Evolutionary conservation across 2,797 vertebrate genomes (phyloP).

Genomic region (Pantherophis vulpinus): DNA sequence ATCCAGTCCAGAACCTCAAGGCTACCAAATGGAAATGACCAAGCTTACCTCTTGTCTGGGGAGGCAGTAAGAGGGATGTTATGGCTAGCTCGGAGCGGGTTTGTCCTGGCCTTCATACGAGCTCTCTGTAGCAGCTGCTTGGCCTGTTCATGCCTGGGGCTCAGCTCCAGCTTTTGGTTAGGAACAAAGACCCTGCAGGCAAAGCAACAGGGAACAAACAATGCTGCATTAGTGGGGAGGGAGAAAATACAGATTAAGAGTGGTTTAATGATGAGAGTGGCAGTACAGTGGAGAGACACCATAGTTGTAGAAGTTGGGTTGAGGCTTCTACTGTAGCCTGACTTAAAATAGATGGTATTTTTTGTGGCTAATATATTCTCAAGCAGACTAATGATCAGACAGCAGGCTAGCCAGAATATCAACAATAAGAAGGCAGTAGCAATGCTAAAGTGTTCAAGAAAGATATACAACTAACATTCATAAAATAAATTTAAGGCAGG

Average conservation of each 20-base stretch:
- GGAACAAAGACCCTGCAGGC: slow-evolving; percentile 74
- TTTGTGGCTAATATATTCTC: background rate
- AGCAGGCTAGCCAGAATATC: background rate
- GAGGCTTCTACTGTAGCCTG: background rate
- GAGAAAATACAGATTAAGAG: slow-evolving; percentile 76
- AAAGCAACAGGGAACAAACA: slow-evolving; percentile 58
- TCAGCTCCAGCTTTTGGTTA: slow-evolving; percentile 76
- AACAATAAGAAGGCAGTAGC: background rate
- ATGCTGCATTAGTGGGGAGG: slow-evolving; percentile 72
- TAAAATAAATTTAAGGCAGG: background rate
- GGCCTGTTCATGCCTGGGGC: slow-evolving; percentile 87
- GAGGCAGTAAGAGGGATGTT: slow-evolving; percentile 72
- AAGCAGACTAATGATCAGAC: background rate
- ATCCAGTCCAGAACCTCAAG: background rate
- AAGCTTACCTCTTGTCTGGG: slow-evolving; percentile 63
- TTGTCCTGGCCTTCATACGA: slow-evolving; percentile 86
- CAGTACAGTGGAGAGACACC: slow-evolving; percentile 33
- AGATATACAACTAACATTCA: background rate
- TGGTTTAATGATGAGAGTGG: slow-evolving; percentile 72
- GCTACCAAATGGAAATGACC: background rate
- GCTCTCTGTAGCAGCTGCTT: slow-evolving; percentile 80
- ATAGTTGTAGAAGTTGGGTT: background rate
- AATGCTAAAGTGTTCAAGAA: background rate
- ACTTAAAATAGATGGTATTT: rapidly evolving
- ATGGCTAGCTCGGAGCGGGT: slow-evolving; percentile 88